Base-by-base conservation (phyloP, 2,888 invertebrate species). In the Volucella zonaria region DNA sequence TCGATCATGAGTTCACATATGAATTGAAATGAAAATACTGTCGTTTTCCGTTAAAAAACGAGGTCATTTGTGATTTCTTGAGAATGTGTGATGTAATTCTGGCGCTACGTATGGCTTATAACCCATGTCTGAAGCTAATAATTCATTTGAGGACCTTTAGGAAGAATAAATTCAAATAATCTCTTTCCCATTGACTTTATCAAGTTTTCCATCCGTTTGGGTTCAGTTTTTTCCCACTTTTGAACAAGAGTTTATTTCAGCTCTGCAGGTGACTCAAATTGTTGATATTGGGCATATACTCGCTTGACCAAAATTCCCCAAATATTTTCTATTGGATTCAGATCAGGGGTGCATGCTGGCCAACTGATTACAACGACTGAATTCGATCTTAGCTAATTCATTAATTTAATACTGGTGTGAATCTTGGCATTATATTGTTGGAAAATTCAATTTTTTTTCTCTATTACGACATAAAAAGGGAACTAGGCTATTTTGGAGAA, bases 351-450 rank as follows among this genome's bases (percentile, higher is more conserved):
- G 64, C 67, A 49, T 11, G 75, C 58, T 56, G 75, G 77, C 61
- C 68, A 45, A 15, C 42, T 8, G 12, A 52, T 43, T n/a, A 67
- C 64, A 2, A 12, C 31, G 42, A 75, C n/a, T 10, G 56, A 49
- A 51, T 56, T 66, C 6, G 18, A 38, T 45, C 18, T 14, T 12
- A 71, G 47, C 62, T n/a, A 45, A 47, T 2, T 68, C 43, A 47
- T 68, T 49, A 54, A 62, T 2, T 61, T 40, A 15, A 8, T 43
- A 10, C 54, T 56, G 11, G 9, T 49, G 45, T 70, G 77, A 59
- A 62, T 62, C 18, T 38, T 45, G 43, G 64, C 51, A 54, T 54
- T 77, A 43, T 74, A 62, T 38, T 74, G 61, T 31, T 80, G 74
- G 47, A 59, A 80, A 31, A 67, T 68, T n/a, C 14, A 68, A 3